Percentiles rank a stretch among this genome's conserved stretches.
These are phyloP conservation scores for Platynereis dumerilii DNA, from an alignment of 2,888 invertebrate genomes.

Conservation along the genomic window DNA sequence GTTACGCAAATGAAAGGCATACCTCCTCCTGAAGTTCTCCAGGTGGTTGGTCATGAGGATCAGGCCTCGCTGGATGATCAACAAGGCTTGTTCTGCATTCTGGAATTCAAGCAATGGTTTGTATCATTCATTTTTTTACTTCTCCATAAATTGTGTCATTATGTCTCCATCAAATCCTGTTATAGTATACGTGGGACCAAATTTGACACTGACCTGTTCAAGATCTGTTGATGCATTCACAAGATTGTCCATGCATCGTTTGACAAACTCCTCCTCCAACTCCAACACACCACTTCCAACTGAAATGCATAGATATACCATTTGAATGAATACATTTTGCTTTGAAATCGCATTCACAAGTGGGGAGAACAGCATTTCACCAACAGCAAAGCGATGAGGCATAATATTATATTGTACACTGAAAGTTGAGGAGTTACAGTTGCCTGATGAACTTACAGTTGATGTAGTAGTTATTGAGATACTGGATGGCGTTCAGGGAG, in stretches of 20 bases:
- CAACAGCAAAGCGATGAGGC: no score
- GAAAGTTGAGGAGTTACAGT: no score
- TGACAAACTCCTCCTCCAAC: constrained; percentile 90
- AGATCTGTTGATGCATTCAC: constrained; percentile 31
- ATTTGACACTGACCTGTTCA: constrained; percentile 27
- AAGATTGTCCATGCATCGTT: constrained; percentile 90
- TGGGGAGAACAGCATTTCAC: no score
- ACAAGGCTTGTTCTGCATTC: constrained; percentile 80
- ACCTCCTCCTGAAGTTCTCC: constrained; percentile 79
- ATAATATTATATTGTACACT: no score
- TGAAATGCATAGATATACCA: constrained; percentile 10
- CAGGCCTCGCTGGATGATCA: constrained; percentile 89
- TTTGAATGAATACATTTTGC: no score
- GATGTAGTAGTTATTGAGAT: constrained; percentile 92
- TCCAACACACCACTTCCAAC: constrained; percentile 75
- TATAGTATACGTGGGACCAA: neutral
- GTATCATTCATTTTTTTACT: no score
- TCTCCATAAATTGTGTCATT: neutral
- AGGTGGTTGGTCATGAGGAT: constrained; percentile 88
- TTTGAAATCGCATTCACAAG: no score
- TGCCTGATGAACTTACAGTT: constrained; percentile 64
- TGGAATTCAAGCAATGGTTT: constrained; percentile 35
- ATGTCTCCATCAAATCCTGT: constrained; percentile 1
- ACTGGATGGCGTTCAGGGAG: constrained; percentile 92
- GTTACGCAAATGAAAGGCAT: constrained; percentile 69